Percentiles rank a stretch among this genome's conserved stretches.
Evolutionary conservation across 2,888 invertebrate genomes (phyloP).

Genomic region (Pyrochroa serraticornis): DNA sequence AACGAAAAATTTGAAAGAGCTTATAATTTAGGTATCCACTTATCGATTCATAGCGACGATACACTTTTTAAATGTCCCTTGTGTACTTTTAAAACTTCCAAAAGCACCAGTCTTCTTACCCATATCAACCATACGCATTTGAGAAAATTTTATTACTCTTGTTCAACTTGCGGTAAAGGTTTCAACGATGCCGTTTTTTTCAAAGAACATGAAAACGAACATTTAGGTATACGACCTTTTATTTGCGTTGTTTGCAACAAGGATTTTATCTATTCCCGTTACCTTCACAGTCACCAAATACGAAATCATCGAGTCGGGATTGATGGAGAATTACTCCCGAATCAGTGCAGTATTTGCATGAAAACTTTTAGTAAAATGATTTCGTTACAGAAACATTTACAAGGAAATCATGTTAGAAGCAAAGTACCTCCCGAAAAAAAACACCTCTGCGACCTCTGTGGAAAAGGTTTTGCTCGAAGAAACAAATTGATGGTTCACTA

Average conservation of each 20-base stretch:
- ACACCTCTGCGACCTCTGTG: slow-evolving; percentile 35
- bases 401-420: too few relatives aligned
- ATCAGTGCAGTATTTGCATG: slow-evolving; percentile 50
- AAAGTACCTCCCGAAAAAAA: too few relatives aligned
- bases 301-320: slow-evolving; percentile 51
- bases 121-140: slow-evolving; percentile 64
- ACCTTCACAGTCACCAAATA: slow-evolving; percentile 47
- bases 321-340: slow-evolving; percentile 56
- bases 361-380: slow-evolving; percentile 48
- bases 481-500: slow-evolving; percentile 65
- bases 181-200: slow-evolving; percentile 59
- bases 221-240: slow-evolving; percentile 55
- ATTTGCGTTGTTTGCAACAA: slow-evolving; percentile 58
- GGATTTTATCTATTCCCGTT: slow-evolving; percentile 52
- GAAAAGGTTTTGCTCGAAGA: slow-evolving; percentile 65
- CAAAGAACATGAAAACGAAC: slow-evolving; percentile 55
- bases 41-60: slow-evolving; percentile 45
- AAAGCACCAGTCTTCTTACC: slow-evolving; percentile 53
- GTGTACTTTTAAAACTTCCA: slow-evolving; percentile 42
- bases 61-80: slow-evolving; percentile 44
- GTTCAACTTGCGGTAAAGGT: slow-evolving; percentile 61
- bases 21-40: slow-evolving; percentile 48
- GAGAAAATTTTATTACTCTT: slow-evolving; percentile 59
- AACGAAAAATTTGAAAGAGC: slow-evolving; percentile 45
- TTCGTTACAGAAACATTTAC: slow-evolving; percentile 59